These are phyloP conservation scores for Haemorhous mexicanus DNA, from an alignment of 2,113 vertebrate genomes.

Conservation along the genomic window DNA sequence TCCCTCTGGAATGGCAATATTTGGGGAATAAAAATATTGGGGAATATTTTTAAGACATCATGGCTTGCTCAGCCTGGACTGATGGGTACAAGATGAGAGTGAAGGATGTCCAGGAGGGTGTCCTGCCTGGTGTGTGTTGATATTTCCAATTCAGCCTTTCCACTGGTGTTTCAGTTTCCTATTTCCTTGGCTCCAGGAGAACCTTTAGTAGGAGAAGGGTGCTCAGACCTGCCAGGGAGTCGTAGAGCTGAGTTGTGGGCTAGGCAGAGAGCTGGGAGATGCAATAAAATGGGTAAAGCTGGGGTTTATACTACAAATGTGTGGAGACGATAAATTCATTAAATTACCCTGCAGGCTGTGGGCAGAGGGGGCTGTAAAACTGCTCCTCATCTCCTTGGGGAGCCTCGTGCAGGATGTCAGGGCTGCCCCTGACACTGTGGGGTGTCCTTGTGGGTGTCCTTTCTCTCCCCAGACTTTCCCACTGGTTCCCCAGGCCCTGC, in stretches of 20 bases:
- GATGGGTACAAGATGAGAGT: neutral
- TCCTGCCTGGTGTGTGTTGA: neutral
- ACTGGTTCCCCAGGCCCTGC: neutral
- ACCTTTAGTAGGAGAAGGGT: neutral
- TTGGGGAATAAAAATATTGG: neutral
- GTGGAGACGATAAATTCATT: accelerated
- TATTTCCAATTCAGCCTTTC: neutral
- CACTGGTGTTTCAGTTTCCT: neutral
- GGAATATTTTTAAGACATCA: neutral
- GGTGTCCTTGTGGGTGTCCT: neutral
- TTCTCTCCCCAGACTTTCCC: neutral
- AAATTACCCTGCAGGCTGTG: neutral
- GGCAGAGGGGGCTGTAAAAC: neutral
- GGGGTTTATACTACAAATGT: neutral
- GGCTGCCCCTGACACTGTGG: neutral
- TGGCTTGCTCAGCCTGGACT: neutral
- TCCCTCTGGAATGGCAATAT: neutral
- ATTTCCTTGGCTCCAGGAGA: neutral
- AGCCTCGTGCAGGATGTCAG: neutral
- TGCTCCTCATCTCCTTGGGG: neutral
- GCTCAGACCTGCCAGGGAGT: neutral
- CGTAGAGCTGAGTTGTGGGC: neutral
- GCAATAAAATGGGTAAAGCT: neutral
- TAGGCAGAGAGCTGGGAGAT: neutral
- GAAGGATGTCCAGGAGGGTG: neutral